Evolutionary conservation across 2,888 invertebrate species (phyloP).

Genomic region (Brenthis hecate): DNA sequence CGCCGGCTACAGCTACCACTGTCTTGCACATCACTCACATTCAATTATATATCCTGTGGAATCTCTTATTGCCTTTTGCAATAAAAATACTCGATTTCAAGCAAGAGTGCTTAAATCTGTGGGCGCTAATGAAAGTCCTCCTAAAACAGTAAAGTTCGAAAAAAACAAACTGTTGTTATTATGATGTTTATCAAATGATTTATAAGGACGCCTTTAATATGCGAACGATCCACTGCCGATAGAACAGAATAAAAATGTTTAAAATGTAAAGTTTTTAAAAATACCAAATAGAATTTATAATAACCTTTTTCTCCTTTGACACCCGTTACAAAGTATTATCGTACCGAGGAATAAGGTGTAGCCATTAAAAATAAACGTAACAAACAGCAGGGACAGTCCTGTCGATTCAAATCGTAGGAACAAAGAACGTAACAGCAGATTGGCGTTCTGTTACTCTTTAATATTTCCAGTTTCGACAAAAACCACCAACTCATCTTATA

Average conservation of each 20-base stretch:
- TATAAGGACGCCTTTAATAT: no score
- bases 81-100: no score
- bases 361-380: constrained; percentile 31
- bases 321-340: neutral
- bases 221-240: no score
- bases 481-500: constrained; percentile 53
- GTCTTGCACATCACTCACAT: no score
- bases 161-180: no score
- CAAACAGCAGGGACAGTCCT: constrained; percentile 21
- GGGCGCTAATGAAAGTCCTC: no score
- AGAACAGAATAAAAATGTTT: neutral
- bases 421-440: constrained; percentile 28
- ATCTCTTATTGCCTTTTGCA: no score
- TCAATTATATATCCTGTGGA: no score
- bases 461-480: constrained; percentile 41
- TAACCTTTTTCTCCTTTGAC: neutral
- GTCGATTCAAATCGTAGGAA: constrained; percentile 28
- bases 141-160: no score
- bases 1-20: no score
- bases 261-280: neutral
- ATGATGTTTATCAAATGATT: no score
- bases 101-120: no score
- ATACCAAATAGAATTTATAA: neutral
- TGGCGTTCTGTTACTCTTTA: constrained; percentile 35
- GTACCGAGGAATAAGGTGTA: constrained; percentile 11